Conservation (phyloP, 2,113 vertebrate species). For the Megalops atlanticus region DNA sequence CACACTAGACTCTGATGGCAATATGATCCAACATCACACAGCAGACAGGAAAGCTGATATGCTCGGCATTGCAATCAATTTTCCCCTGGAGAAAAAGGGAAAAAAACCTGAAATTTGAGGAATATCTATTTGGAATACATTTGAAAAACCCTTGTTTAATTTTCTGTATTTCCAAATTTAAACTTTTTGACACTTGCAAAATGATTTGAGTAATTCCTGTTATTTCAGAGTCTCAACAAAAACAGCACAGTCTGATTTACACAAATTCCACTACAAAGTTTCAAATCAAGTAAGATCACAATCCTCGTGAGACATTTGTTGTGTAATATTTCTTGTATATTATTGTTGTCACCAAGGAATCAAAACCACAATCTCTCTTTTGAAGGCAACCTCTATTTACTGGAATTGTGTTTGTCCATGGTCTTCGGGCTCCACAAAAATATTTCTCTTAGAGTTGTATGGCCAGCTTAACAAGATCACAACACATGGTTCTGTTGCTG, state of each 20-base stretch:
- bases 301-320: too few relatives aligned
- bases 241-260: too few relatives aligned
- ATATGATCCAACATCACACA: slow-evolving; percentile 58
- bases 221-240: background rate
- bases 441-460: too few relatives aligned
- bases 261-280: too few relatives aligned
- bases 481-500: too few relatives aligned
- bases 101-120: background rate
- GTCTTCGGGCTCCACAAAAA: too few relatives aligned
- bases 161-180: background rate
- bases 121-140: background rate
- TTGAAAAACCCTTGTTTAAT: background rate
- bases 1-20: slow-evolving; percentile 54
- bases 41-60: slow-evolving; percentile 54
- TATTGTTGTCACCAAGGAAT: background rate
- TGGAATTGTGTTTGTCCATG: too few relatives aligned
- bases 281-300: too few relatives aligned
- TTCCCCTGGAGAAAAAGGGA: background rate
- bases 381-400: too few relatives aligned
- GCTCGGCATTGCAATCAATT: background rate
- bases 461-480: too few relatives aligned
- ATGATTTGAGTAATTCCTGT: too few relatives aligned
- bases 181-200: background rate
- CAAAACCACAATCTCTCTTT: too few relatives aligned
- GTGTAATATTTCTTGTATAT: background rate